These are phyloP conservation scores for Rhizoglyphus robini DNA, from an alignment of 1,140 invertebrate species.

Conservation along the genomic window DNA sequence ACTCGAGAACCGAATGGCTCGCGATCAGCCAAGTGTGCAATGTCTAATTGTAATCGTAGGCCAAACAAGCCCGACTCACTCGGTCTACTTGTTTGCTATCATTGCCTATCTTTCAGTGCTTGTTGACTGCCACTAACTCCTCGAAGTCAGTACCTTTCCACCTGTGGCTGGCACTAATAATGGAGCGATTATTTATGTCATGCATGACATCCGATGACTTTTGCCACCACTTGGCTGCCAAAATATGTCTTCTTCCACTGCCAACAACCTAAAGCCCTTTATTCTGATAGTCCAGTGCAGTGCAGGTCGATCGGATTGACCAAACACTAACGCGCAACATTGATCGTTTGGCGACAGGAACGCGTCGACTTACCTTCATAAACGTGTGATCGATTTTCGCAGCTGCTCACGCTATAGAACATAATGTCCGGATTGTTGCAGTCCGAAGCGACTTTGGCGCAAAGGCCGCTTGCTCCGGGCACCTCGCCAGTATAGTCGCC, in stretches of 20 bases:
- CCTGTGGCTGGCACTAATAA: not conserved
- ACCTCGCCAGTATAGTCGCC: constrained; percentile 52
- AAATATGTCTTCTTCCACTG: not conserved
- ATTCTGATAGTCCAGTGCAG: too few relatives aligned
- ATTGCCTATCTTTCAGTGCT: not conserved
- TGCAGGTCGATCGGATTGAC: too few relatives aligned
- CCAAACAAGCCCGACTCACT: not conserved
- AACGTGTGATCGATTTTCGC: constrained; percentile 42
- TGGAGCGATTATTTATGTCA: constrained; percentile 15
- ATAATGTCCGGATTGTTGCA: constrained; percentile 53
- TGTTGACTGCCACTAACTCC: not conserved
- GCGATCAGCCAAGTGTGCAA: constrained; percentile 12
- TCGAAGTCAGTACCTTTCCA: not conserved
- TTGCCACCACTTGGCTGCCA: not conserved
- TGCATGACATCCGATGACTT: not conserved
- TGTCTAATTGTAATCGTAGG: constrained; percentile 4
- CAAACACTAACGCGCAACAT: too few relatives aligned
- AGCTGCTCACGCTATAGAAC: constrained; percentile 54
- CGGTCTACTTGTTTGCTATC: constrained; percentile 7
- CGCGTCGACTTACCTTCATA: constrained; percentile 50
- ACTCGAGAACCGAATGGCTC: constrained; percentile 11
- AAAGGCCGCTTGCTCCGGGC: constrained; percentile 48
- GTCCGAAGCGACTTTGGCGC: constrained; percentile 55
- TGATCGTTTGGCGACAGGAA: too few relatives aligned
- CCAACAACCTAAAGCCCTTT: too few relatives aligned